A percentile compares a stretch with the other conserved stretches of the same genome.
phyloP scores from a whole-genome alignment of 1,140 invertebrate species.

The Dolichoris vasculosae region DNA sequence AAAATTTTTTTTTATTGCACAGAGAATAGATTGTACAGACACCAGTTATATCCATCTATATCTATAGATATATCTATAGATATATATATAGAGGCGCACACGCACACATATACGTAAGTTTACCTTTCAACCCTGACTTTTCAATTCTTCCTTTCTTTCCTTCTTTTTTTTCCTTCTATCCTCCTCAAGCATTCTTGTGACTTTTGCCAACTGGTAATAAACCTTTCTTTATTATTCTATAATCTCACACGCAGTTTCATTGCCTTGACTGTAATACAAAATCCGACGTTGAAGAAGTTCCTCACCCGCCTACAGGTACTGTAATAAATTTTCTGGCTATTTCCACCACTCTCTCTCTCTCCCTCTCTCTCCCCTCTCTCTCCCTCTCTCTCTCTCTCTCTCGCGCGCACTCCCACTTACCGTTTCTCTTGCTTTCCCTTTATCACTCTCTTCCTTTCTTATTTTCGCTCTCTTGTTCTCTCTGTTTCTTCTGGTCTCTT shows the following conservation, averaged over 20 bases:
- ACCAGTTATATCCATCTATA: not conserved
- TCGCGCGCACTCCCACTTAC: not conserved
- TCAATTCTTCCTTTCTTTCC: conserved; percentile 8
- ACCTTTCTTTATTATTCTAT: conserved; percentile 48
- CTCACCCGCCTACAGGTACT: conserved; percentile 34
- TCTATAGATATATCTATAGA: not conserved
- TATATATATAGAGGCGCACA: no score
- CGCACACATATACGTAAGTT: not conserved
- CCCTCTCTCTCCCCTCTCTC: not conserved
- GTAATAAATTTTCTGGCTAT: conserved; percentile 42
- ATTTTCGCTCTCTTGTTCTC: not conserved
- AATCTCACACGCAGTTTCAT: conserved; percentile 17
- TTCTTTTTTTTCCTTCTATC: not conserved
- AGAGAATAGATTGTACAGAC: not conserved
- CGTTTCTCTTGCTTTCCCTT: not conserved
- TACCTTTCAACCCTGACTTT: not conserved
- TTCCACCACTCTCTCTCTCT: not conserved
- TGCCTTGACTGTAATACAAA: conserved; percentile 38
- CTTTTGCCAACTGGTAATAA: conserved; percentile 37
- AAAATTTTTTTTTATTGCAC: not conserved
- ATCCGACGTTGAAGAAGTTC: conserved; percentile 39
- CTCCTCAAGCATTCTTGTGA: not conserved
- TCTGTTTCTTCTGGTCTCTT: not conserved
- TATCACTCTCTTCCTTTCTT: not conserved
- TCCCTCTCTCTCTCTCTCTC: not conserved